Base-by-base conservation (phyloP, 2,888 invertebrate species). In the Leptarthrus brevirostris region DNA sequence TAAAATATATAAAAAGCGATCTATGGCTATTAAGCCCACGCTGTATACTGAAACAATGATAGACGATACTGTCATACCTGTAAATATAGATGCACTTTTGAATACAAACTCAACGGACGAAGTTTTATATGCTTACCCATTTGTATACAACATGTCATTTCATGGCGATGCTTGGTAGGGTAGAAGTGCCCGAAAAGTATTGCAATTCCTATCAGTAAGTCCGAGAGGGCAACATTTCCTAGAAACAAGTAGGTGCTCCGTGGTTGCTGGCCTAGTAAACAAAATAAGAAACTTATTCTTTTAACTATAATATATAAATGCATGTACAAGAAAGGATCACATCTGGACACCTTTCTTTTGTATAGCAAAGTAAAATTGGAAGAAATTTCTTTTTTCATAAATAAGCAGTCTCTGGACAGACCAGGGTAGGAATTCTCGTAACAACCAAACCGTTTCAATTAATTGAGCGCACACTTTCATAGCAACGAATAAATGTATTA, bases 171-270 rank as follows among this genome's bases (percentile, higher is more conserved):
- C 10, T 79, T 71, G 72, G 79, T 81, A 1, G 87, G 87, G 79
- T 83, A 87, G 20, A 82, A 78, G 77, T 86, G 84, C 0, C 88
- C 89, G 75, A 89, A 87, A 49, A 90, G 82, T 1, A 89, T 86
- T 0, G 89, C 87, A 26, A 88, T 79, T 3, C 90, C 90, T n/a
- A 89, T 88, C n/a, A 90, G 84, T 8, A 90, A 85, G 80, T 90
- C 90, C 0, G 90, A 88, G 74, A 90, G 83, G 0, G 90, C 90
- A 1, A 90, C 89, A 81, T 90, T 91, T 1, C 90, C 90, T 2
- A 91, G 85, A 66, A 90, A 86, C 54, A 90, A 84, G 80, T 90
- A 90, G 0, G 90, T 90, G 74, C 88, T 88, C 78, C 88, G 87
- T 5, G 89, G 89, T 79, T 89, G 87, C 78, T 88, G 87, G 76